phyloP scores from a whole-genome alignment of 2,113 vertebrate genomes.

The Thomomys bottae region DNA sequence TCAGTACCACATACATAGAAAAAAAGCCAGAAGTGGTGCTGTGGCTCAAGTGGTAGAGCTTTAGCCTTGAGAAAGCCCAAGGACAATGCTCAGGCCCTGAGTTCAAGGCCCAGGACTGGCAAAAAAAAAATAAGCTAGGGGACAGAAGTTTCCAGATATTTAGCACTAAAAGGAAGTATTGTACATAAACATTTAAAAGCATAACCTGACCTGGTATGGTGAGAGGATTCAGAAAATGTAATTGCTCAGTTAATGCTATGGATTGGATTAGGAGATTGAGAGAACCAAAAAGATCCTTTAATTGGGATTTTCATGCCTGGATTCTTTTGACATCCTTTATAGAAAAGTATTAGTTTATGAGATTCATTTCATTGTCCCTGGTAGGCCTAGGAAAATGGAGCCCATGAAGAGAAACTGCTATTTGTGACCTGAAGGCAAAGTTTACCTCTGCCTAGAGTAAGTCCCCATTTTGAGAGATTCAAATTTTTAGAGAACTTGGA shows the following conservation, averaged over 20 bases:
- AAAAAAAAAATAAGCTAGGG: too few relatives aligned
- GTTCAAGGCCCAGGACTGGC: too few relatives aligned
- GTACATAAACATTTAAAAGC: background rate
- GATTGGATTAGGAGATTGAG: background rate
- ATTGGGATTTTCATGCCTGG: background rate
- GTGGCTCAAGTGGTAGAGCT: too few relatives aligned
- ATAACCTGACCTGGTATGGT: background rate
- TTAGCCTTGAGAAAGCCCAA: too few relatives aligned
- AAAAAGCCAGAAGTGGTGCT: too few relatives aligned
- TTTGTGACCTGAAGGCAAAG: conserved; percentile 34
- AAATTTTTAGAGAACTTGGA: background rate
- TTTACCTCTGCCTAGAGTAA: background rate
- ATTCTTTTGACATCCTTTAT: background rate
- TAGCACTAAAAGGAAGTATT: background rate
- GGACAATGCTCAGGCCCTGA: too few relatives aligned
- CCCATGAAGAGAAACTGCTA: background rate
- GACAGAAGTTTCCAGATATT: background rate
- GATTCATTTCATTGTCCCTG: background rate
- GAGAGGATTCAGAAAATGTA: background rate
- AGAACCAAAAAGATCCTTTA: background rate
- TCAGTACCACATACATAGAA: too few relatives aligned
- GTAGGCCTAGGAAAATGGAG: background rate
- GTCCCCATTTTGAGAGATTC: background rate
- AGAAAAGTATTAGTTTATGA: background rate
- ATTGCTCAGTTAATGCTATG: background rate